phyloP scores from a whole-genome alignment of 2,797 vertebrate species.

The Danio tinwini region DNA sequence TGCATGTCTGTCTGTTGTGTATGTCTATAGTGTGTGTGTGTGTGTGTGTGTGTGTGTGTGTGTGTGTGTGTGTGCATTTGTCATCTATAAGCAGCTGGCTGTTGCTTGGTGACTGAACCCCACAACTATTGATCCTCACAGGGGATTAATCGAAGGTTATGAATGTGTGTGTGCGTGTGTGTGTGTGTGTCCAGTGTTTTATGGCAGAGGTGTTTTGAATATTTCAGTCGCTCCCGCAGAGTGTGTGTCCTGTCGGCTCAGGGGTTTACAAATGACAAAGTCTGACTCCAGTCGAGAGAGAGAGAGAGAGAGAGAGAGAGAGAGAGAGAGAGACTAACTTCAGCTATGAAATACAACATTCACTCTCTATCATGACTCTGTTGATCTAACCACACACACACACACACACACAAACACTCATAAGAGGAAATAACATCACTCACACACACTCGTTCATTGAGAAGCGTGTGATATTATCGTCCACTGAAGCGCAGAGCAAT shows the following conservation, averaged over 20 bases:
- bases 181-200: neutral
- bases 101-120: conserved; percentile 75
- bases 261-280: neutral
- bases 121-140: conserved; percentile 70
- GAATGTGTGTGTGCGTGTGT: conserved; percentile 34
- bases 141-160: conserved; percentile 35
- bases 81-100: conserved; percentile 61
- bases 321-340: too few species aligned
- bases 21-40: too few species aligned
- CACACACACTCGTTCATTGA: neutral
- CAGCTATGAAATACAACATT: too few species aligned
- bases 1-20: conserved; percentile 9
- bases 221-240: conserved; percentile 31
- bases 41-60: too few species aligned
- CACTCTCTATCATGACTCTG: neutral
- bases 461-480: neutral
- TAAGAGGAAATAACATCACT: neutral
- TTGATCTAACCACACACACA: neutral
- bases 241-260: conserved; percentile 12
- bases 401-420: neutral
- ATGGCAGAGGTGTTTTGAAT: conserved; percentile 26
- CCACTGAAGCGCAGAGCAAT: neutral
- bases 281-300: neutral
- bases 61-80: too few species aligned
- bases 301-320: neutral